phyloP scores from a whole-genome alignment of 2,888 invertebrate species.

The Creontiades dilutus region DNA sequence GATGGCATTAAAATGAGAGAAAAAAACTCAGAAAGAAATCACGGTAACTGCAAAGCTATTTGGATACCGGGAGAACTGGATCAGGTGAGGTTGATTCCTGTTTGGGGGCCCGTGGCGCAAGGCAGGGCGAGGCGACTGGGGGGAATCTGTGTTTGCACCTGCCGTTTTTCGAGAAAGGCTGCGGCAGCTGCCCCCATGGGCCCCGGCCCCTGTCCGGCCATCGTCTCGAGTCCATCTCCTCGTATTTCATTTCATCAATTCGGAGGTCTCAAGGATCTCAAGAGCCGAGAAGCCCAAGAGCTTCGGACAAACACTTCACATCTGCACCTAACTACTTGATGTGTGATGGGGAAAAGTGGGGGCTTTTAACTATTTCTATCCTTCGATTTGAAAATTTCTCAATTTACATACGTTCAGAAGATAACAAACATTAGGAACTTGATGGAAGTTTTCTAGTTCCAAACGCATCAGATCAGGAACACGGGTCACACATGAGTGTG shows the following conservation, averaged over 20 bases:
- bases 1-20: not conserved
- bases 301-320: too few species aligned
- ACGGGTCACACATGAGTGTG: too few species aligned
- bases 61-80: conserved; percentile 32
- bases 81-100: not conserved
- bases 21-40: not conserved
- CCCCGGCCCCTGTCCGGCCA: not conserved
- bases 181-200: conserved; percentile 6
- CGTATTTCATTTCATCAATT: conserved; percentile 18
- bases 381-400: too few species aligned
- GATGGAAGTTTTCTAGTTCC: too few species aligned
- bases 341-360: too few species aligned
- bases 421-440: too few species aligned
- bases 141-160: conserved; percentile 19
- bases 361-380: too few species aligned
- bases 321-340: too few species aligned
- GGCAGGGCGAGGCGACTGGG: not conserved
- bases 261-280: not conserved
- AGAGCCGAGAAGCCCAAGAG: too few species aligned
- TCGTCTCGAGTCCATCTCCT: not conserved
- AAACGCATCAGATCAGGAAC: too few species aligned
- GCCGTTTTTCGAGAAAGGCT: conserved; percentile 21
- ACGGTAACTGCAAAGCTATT: conserved; percentile 36
- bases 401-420: too few species aligned
- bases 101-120: conserved; percentile 10